phyloP scores from a whole-genome alignment of 2,113 vertebrate species.

The Festucalex cinctus region DNA sequence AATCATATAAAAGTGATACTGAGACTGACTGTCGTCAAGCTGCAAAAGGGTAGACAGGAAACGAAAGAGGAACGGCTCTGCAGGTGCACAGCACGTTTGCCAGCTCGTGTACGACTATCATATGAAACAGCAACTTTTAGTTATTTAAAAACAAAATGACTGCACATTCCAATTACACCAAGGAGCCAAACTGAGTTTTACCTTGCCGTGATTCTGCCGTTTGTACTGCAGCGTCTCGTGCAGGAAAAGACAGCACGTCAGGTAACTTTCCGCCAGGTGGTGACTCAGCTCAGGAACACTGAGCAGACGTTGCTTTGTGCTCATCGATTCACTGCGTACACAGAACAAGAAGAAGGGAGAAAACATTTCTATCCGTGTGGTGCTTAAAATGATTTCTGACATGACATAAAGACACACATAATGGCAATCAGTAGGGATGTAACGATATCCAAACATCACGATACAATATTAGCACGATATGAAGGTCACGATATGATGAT shows the following conservation, averaged over 20 bases:
- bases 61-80: background rate
- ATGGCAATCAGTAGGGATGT: too few species aligned
- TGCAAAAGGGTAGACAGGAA: background rate
- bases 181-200: constrained; percentile 31
- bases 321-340: constrained; percentile 76
- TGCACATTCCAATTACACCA: background rate
- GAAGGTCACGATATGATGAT: too few species aligned
- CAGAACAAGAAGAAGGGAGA: background rate
- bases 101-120: background rate
- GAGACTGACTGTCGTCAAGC: background rate
- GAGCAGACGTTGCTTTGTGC: constrained; percentile 83
- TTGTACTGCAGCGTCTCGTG: constrained; percentile 95
- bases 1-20: background rate
- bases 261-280: constrained; percentile 93
- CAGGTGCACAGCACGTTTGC: background rate
- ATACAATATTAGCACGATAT: too few species aligned
- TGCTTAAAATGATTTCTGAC: background rate
- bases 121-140: background rate
- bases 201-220: constrained; percentile 91
- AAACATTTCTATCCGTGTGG: background rate
- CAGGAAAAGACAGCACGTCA: constrained; percentile 88
- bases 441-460: too few species aligned
- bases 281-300: constrained; percentile 91
- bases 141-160: background rate
- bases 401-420: background rate